phyloP scores from a whole-genome alignment of 2,797 vertebrate species.

The Gymnoscopelus braueri region DNA sequence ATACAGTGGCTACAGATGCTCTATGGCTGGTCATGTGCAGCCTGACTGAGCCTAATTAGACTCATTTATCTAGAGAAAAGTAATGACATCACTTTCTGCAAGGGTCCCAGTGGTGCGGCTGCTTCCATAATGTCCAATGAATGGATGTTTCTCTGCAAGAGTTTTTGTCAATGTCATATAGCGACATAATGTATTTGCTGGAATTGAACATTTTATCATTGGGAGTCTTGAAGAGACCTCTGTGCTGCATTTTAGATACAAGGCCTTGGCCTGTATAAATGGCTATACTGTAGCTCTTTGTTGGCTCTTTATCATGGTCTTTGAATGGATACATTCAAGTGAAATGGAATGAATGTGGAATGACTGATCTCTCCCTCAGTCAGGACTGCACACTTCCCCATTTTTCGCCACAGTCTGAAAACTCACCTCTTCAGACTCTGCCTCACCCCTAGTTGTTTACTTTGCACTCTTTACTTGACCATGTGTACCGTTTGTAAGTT shows the following conservation, averaged over 20 bases:
- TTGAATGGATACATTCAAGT: conserved; percentile 1
- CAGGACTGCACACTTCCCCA: no score
- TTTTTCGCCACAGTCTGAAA: no score
- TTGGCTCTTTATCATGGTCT: not conserved
- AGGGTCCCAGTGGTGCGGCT: conserved; percentile 4
- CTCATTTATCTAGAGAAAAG: conserved; percentile 44
- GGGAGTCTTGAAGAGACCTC: no score
- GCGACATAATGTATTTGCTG: conserved; percentile 1
- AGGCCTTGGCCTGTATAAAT: no score
- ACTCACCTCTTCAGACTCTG: no score
- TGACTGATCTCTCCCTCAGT: no score
- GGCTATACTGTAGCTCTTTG: no score
- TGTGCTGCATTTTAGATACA: no score
- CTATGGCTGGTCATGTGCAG: not conserved
- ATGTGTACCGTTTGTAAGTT: no score
- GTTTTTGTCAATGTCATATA: conserved; percentile 7
- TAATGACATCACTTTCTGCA: conserved; percentile 56
- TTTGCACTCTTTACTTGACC: no score
- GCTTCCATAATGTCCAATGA: conserved; percentile 18
- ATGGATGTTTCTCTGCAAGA: not conserved
- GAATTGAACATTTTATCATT: not conserved
- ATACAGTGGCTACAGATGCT: conserved; percentile 12
- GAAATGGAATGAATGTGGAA: not conserved
- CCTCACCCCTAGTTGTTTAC: no score
- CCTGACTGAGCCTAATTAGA: conserved; percentile 33